A percentile compares a stretch with the other conserved stretches of the same genome.
Conservation (phyloP, 2,888 invertebrate genomes). For the Lycocerus yunnanus region DNA sequence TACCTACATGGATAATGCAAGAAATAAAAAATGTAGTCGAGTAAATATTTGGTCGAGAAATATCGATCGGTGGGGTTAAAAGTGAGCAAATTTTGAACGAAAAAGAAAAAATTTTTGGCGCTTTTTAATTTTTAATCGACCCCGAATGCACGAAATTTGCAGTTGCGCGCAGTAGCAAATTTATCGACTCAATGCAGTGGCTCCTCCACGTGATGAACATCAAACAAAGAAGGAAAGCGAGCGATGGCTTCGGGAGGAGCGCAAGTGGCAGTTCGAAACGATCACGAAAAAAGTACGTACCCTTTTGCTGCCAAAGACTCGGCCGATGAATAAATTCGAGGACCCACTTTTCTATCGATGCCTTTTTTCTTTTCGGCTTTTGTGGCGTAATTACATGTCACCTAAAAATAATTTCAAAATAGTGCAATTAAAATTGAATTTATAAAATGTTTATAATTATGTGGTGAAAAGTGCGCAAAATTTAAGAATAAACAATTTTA, state of each 20-base stretch:
- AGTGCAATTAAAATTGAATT: slow-evolving; percentile 14
- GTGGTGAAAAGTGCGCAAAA: neutral
- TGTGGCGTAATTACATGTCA: slow-evolving; percentile 48
- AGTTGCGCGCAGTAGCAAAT: slow-evolving; percentile 53
- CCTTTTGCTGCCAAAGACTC: slow-evolving; percentile 72
- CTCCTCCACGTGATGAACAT: slow-evolving; percentile 42
- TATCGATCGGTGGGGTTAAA: neutral
- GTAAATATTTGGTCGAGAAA: neutral
- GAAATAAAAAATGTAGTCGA: neutral
- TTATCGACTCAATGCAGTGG: slow-evolving; percentile 52
- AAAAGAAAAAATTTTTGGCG: neutral
- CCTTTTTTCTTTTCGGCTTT: slow-evolving; percentile 54
- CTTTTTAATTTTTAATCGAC: slow-evolving; percentile 29
- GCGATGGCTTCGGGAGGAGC: slow-evolving; percentile 47
- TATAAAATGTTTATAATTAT: neutral
- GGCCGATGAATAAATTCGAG: slow-evolving; percentile 60
- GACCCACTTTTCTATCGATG: slow-evolving; percentile 53
- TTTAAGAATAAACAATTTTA: slow-evolving; percentile 2
- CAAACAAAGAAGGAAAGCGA: slow-evolving; percentile 43
- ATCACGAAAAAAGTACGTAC: slow-evolving; percentile 57
- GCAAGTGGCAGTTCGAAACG: slow-evolving; percentile 39
- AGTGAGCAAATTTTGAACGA: neutral
- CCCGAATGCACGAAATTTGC: slow-evolving; percentile 31
- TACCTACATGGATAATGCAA: neutral
- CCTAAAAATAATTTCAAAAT: slow-evolving; percentile 44